Evolutionary conservation across 1,140 invertebrate species (phyloP).

Genomic region (Drosophila kurseongensis): DNA sequence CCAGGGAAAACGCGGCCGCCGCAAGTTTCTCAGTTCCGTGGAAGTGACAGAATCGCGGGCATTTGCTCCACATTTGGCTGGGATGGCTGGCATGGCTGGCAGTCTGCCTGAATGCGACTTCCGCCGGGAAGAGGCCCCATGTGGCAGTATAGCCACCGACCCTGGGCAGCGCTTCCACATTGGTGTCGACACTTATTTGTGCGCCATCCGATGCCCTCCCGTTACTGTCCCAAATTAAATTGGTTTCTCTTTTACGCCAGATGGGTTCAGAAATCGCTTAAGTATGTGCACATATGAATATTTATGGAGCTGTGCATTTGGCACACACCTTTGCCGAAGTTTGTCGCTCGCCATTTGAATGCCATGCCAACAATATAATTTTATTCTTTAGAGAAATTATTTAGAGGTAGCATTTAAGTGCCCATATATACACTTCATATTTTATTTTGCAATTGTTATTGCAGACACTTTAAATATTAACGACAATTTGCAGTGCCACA

Average conservation of each 20-base stretch:
- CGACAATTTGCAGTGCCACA: conserved; percentile 1
- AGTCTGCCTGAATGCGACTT: conserved; percentile 45
- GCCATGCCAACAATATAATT: background rate
- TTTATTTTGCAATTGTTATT: conserved; percentile 15
- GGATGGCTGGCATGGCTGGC: conserved; percentile 22
- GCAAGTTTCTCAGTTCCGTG: conserved; percentile 48
- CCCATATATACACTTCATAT: conserved; percentile 1
- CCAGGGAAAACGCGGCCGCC: conserved; percentile 56
- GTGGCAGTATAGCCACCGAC: conserved; percentile 6
- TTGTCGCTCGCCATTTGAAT: background rate
- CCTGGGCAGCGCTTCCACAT: conserved; percentile 32
- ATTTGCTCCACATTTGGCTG: conserved; percentile 68
- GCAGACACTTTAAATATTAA: conserved; percentile 15
- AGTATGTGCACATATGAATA: conserved; percentile 21
- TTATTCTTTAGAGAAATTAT: background rate
- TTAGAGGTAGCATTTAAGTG: background rate
- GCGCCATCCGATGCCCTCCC: conserved; percentile 26
- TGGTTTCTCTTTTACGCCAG: conserved; percentile 19
- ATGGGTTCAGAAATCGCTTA: conserved; percentile 24
- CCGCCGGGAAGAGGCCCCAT: conserved; percentile 37
- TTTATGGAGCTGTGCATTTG: conserved; percentile 27
- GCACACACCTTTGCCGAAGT: conserved; percentile 20
- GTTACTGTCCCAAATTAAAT: conserved; percentile 48
- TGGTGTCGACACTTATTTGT: conserved; percentile 43
- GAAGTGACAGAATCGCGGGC: conserved; percentile 46